A percentile compares a stretch with the other conserved stretches of the same genome.
These are phyloP conservation scores for Microchirus variegatus DNA, from an alignment of 2,797 vertebrate species.

Conservation along the genomic window DNA sequence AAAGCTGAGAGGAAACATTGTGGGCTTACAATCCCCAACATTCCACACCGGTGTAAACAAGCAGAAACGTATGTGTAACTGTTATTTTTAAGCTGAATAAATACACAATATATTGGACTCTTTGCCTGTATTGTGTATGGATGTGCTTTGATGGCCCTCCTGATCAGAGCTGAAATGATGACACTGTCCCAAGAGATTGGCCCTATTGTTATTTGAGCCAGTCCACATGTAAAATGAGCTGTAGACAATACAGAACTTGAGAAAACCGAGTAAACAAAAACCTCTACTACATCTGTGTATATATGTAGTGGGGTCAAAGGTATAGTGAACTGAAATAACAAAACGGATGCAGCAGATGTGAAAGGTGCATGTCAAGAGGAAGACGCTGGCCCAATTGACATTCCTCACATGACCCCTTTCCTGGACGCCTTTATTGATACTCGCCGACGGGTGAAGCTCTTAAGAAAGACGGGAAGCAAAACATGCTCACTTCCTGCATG, in stretches of 20 bases:
- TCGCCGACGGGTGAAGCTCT: conserved; percentile 15
- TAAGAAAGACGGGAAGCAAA: conserved; percentile 49
- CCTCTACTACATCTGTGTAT: not conserved
- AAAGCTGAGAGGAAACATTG: not conserved
- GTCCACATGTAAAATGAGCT: not conserved
- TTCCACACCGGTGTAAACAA: not conserved
- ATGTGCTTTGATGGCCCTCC: no score
- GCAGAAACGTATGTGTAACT: no score
- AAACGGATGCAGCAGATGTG: conserved; percentile 41
- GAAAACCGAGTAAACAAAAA: not conserved
- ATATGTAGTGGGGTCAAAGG: not conserved
- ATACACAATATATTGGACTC: no score
- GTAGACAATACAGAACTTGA: not conserved
- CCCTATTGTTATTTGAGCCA: not conserved
- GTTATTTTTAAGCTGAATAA: no score
- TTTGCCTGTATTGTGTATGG: no score
- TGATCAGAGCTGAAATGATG: no score
- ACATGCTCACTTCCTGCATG: conserved; percentile 52
- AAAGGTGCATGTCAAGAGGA: conserved; percentile 15
- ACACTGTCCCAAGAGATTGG: not conserved
- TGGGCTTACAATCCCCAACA: conserved; percentile 7
- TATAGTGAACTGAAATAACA: not conserved
- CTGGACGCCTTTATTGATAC: conserved; percentile 24
- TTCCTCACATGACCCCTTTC: conserved; percentile 20
- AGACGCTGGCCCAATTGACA: conserved; percentile 9